Conservation (phyloP, 2,888 invertebrate genomes). For the Ferrisia virgata region DNA sequence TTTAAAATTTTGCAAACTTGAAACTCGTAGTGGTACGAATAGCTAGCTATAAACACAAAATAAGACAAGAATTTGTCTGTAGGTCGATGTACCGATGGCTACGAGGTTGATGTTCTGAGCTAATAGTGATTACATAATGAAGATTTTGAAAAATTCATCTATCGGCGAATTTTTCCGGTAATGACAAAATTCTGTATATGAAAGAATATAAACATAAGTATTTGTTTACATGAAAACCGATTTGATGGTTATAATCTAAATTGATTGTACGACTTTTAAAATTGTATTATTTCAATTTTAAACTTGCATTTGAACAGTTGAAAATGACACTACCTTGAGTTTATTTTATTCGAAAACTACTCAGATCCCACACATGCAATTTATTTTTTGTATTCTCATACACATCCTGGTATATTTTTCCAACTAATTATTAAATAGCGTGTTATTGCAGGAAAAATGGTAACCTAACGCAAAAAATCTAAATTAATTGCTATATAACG, state of each 20-base stretch:
- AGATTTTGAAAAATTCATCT: too few relatives aligned
- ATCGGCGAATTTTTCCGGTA: too few relatives aligned
- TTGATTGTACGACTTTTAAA: too few relatives aligned
- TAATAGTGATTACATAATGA: too few relatives aligned
- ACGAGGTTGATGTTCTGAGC: neutral
- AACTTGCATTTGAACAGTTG: neutral
- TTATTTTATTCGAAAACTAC: too few relatives aligned
- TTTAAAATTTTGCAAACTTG: neutral
- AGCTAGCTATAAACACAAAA: neutral
- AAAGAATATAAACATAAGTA: too few relatives aligned
- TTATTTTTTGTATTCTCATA: neutral
- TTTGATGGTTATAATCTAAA: too few relatives aligned
- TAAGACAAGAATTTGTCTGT: neutral
- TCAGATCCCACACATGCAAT: neutral
- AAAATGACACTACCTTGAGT: too few relatives aligned
- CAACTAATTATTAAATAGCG: neutral
- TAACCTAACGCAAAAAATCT: neutral
- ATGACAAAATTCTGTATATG: too few relatives aligned
- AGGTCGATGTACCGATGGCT: neutral
- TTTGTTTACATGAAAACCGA: too few relatives aligned
- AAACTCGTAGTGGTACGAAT: neutral
- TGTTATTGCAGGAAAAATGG: neutral
- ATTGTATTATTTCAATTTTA: too few relatives aligned
- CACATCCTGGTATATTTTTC: neutral
- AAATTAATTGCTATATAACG: conserved; percentile 16